These are phyloP conservation scores for Cryptotis parvus DNA, from an alignment of 2,113 vertebrate species.

Conservation along the genomic window DNA sequence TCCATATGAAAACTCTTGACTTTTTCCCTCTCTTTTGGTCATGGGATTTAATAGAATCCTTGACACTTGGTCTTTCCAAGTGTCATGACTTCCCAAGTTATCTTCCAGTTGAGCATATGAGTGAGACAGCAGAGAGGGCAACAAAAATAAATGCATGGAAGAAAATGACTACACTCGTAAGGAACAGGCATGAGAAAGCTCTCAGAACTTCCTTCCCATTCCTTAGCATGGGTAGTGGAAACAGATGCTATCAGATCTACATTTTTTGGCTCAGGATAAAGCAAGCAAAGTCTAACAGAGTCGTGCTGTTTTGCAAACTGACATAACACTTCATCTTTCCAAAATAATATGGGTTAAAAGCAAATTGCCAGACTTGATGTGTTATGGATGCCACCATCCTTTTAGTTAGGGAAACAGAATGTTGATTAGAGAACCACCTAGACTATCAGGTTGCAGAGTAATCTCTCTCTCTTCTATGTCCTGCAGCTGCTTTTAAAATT, in stretches of 20 bases:
- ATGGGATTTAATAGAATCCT: conserved; percentile 53
- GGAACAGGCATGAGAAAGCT: conserved; percentile 80
- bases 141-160: conserved; percentile 66
- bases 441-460: conserved; percentile 57
- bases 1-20: conserved; percentile 51
- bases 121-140: conserved; percentile 66
- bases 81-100: conserved; percentile 46
- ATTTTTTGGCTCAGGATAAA: conserved; percentile 88
- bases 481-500: conserved; percentile 25
- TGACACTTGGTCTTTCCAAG: conserved; percentile 57
- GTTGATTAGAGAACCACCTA: conserved; percentile 14
- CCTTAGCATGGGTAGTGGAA: conserved; percentile 86
- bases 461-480: neutral
- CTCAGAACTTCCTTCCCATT: conserved; percentile 84
- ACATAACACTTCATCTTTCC: conserved; percentile 86
- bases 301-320: conserved; percentile 88
- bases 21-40: neutral
- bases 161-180: conserved; percentile 77
- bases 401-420: conserved; percentile 39
- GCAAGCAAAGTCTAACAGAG: conserved; percentile 87
- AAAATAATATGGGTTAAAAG: conserved; percentile 81
- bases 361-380: conserved; percentile 79
- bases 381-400: conserved; percentile 70
- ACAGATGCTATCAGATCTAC: conserved; percentile 88
- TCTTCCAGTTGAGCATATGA: conserved; percentile 72